Conservation (phyloP, 1,140 invertebrate species). For the Papilio xuthus region DNA sequence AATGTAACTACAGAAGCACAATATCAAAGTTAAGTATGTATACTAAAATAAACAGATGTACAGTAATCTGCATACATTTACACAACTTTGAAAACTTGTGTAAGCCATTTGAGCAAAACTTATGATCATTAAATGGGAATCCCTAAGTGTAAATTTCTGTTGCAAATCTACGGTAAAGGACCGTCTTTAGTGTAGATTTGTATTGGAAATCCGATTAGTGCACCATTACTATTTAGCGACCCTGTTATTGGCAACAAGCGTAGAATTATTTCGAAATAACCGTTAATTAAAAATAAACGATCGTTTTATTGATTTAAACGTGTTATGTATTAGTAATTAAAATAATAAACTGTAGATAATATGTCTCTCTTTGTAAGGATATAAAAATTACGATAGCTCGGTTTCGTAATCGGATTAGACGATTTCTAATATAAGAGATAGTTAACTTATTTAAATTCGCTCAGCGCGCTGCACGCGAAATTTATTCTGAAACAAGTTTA, state of each 20-base stretch:
- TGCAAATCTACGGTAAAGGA: too few relatives aligned
- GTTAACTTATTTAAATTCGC: conserved; percentile 11
- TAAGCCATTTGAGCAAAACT: too few relatives aligned
- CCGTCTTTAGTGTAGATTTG: too few relatives aligned
- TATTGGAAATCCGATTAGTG: too few relatives aligned
- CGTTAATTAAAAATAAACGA: not conserved
- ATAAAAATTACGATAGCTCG: not conserved
- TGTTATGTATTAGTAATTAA: not conserved
- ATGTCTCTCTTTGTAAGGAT: not conserved
- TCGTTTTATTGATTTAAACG: not conserved
- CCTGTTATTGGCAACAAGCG: not conserved
- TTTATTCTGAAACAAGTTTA: not conserved
- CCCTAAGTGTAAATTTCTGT: too few relatives aligned
- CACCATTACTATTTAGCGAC: not conserved
- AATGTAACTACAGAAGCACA: conserved; percentile 69
- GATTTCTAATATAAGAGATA: not conserved
- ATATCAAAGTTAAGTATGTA: not conserved
- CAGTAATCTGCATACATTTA: too few relatives aligned
- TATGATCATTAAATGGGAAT: not conserved
- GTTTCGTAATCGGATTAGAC: not conserved
- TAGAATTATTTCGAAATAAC: not conserved
- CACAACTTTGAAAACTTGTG: too few relatives aligned
- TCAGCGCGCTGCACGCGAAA: conserved; percentile 1
- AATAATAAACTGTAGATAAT: not conserved
- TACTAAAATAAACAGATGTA: too few relatives aligned